These are phyloP conservation scores for Pongo abelii DNA, from an alignment of 2,113 vertebrate species.

Conservation along the genomic window DNA sequence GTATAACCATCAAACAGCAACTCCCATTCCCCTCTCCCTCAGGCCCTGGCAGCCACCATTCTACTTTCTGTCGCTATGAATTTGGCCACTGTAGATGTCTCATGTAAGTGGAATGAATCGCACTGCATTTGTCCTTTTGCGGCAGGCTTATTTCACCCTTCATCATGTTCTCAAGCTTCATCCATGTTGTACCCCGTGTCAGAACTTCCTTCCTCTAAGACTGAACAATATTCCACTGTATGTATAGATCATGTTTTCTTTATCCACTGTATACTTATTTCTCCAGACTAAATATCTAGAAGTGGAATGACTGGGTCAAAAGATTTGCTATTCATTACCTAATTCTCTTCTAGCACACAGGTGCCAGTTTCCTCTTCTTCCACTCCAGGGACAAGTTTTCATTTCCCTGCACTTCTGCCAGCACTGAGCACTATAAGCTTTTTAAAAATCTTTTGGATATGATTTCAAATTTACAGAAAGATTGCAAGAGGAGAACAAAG, in stretches of 20 bases:
- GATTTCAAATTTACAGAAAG: not conserved
- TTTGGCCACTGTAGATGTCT: not conserved
- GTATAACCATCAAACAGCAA: not conserved
- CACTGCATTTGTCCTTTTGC: not conserved
- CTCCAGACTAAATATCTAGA: not conserved
- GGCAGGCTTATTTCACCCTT: not conserved
- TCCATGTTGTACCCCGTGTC: too few relatives aligned
- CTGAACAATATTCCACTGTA: not conserved
- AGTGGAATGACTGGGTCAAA: not conserved
- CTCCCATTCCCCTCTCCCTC: too few relatives aligned
- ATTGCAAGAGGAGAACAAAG: not conserved
- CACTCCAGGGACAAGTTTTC: not conserved
- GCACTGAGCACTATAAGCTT: not conserved
- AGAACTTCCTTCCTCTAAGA: not conserved
- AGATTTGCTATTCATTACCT: not conserved
- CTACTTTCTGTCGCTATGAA: not conserved
- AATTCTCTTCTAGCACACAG: not conserved
- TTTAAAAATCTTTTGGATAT: not conserved
- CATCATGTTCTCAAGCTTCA: not conserved
- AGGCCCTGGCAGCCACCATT: too few relatives aligned
- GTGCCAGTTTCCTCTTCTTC: not conserved
- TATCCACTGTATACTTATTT: not conserved
- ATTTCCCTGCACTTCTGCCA: not conserved
- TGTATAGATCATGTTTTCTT: too few relatives aligned
- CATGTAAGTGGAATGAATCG: not conserved